phyloP scores from a whole-genome alignment of 2,797 vertebrate species.

The Psittacula derbiana region DNA sequence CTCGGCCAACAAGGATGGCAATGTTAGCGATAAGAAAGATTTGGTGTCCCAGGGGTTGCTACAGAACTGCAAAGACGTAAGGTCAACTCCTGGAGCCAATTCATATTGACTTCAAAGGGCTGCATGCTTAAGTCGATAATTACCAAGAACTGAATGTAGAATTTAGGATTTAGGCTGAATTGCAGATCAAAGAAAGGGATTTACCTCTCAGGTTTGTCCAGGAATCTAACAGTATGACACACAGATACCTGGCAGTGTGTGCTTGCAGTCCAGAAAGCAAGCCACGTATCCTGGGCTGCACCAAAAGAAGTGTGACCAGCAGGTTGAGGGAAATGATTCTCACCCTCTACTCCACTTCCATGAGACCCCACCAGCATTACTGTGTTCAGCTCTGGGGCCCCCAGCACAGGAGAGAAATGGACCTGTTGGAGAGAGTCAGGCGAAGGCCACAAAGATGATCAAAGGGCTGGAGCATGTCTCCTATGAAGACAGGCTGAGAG shows the following conservation, averaged over 20 bases:
- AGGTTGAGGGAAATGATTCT: not conserved
- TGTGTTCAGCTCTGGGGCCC: not conserved
- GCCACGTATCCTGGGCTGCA: not conserved
- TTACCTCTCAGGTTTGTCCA: not conserved
- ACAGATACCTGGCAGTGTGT: not conserved
- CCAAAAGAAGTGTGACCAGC: not conserved
- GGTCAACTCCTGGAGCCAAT: not conserved
- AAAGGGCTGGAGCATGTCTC: not conserved
- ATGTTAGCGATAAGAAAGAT: fast-evolving
- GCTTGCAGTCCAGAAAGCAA: not conserved
- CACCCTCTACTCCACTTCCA: not conserved
- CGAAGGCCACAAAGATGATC: not conserved
- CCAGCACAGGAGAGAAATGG: not conserved
- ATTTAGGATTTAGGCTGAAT: not conserved
- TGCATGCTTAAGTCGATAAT: not conserved
- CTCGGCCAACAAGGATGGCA: not conserved
- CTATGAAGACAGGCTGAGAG: not conserved
- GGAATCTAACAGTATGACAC: too few relatives aligned
- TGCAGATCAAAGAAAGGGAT: not conserved
- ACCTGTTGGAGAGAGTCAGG: not conserved
- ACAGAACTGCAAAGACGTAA: too few relatives aligned
- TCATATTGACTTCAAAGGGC: not conserved
- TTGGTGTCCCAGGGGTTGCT: fast-evolving
- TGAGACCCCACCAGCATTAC: not conserved
- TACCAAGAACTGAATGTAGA: not conserved